phyloP scores from a whole-genome alignment of 2,888 invertebrate genomes.

The Dermolepida albohirtum region DNA sequence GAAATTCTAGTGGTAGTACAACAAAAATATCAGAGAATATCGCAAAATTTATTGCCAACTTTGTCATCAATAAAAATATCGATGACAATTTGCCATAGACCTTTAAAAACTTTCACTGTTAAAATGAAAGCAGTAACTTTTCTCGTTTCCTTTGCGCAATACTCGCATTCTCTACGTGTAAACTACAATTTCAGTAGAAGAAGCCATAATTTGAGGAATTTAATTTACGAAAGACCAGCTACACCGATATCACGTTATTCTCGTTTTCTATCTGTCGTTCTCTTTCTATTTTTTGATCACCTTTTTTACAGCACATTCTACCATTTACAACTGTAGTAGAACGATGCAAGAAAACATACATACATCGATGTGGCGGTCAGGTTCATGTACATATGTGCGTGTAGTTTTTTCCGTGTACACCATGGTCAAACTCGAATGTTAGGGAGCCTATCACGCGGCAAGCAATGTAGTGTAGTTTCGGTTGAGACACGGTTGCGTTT shows the following conservation, averaged over 20 bases:
- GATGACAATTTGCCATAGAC: too few relatives aligned
- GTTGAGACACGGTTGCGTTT: constrained; percentile 16
- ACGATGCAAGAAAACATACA: too few relatives aligned
- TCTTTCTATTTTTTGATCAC: constrained; percentile 11
- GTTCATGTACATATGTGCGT: constrained; percentile 12
- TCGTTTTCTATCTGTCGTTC: background rate
- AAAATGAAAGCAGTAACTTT: too few relatives aligned
- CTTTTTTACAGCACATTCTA: background rate
- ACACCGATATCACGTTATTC: constrained; percentile 9
- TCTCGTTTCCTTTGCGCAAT: background rate
- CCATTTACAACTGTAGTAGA: too few relatives aligned
- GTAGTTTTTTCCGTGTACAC: constrained; percentile 11
- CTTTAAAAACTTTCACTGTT: too few relatives aligned
- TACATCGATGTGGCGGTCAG: constrained; percentile 6
- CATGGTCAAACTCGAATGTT: constrained; percentile 11
- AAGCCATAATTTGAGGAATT: constrained; percentile 9
- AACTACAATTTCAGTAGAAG: background rate
- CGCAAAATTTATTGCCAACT: too few relatives aligned
- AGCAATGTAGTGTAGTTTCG: constrained; percentile 10
- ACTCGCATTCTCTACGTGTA: background rate
- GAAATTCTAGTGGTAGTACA: too few relatives aligned
- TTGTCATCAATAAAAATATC: too few relatives aligned
- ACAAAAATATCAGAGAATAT: too few relatives aligned
- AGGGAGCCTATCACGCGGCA: constrained; percentile 10
- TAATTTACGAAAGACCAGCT: constrained; percentile 2